Conservation (phyloP, 1,140 invertebrate genomes). For the Drosophila neocordata region DNA sequence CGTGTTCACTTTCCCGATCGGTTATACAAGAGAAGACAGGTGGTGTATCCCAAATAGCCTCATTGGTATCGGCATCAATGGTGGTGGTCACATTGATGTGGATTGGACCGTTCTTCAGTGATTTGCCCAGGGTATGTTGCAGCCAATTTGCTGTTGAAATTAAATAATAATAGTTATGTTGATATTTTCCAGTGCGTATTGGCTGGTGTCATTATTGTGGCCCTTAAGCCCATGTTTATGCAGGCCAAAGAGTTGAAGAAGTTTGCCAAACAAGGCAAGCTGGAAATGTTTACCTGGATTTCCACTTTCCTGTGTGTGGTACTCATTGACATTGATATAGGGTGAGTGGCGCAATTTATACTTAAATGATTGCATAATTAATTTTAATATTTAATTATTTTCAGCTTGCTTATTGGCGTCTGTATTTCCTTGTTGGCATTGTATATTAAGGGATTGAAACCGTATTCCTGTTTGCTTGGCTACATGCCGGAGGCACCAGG, state of each 20-base stretch:
- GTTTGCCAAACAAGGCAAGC: constrained; percentile 90
- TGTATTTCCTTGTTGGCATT: constrained; percentile 66
- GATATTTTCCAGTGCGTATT: constrained; percentile 85
- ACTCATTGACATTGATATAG: constrained; percentile 92
- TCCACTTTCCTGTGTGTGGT: constrained; percentile 91
- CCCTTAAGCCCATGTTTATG: constrained; percentile 94
- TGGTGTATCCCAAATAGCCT: constrained; percentile 90
- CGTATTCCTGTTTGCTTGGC: constrained; percentile 67
- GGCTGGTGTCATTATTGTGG: constrained; percentile 95
- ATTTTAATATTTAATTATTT: not conserved
- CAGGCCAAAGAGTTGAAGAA: constrained; percentile 89
- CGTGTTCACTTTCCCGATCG: constrained; percentile 92
- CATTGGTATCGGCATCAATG: constrained; percentile 87
- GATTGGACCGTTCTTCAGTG: constrained; percentile 93
- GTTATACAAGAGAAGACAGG: constrained; percentile 91
- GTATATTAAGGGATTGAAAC: constrained; percentile 79
- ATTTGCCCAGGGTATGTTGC: constrained; percentile 87
- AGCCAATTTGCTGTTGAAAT: not conserved
- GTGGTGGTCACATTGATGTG: constrained; percentile 91
- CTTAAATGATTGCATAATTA: not conserved
- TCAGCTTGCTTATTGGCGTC: constrained; percentile 72
- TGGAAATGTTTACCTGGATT: constrained; percentile 94
- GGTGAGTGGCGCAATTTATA: constrained; percentile 58
- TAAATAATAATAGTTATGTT: not conserved
- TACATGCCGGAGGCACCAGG: constrained; percentile 68